Conservation (phyloP, 2,113 vertebrate genomes). For the Halcyon senegalensis region DNA sequence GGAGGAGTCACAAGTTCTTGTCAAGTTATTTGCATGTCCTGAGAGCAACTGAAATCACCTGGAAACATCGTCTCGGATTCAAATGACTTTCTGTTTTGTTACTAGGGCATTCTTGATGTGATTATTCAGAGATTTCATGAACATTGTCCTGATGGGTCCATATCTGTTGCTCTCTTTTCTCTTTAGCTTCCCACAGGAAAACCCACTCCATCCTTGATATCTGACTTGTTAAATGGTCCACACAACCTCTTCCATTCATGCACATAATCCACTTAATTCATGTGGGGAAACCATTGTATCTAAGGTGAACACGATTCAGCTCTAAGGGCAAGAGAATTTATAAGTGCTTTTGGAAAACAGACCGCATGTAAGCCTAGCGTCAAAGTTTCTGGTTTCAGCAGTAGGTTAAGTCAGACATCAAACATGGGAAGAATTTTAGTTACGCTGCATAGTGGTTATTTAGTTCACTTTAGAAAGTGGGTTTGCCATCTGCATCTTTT, state of each 20-base stretch:
- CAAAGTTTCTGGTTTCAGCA: not conserved
- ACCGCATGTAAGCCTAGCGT: not conserved
- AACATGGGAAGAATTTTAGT: not conserved
- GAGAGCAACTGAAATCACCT: not conserved
- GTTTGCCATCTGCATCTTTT: not conserved
- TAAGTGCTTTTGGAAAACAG: not conserved
- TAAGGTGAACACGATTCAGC: not conserved
- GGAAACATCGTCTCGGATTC: accelerated
- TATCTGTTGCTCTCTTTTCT: not conserved
- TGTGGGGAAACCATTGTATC: not conserved
- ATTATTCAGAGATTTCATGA: not conserved
- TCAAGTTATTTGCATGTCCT: not conserved
- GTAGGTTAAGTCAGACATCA: not conserved
- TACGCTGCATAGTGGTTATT: not conserved
- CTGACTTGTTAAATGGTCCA: accelerated
- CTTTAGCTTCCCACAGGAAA: not conserved
- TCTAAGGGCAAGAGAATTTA: not conserved
- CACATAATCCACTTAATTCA: not conserved
- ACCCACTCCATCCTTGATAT: no score
- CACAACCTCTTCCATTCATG: not conserved
- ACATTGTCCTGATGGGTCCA: accelerated
- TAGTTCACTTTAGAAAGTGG: not conserved
- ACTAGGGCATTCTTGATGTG: not conserved
- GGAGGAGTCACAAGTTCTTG: not conserved
- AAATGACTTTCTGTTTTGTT: not conserved